A percentile compares a stretch with the other conserved stretches of the same genome.
These are phyloP conservation scores for Aphrocallistes beatrix DNA, from an alignment of 37 sponge, comb jelly and placozoan species.

Conservation along the genomic window DNA sequence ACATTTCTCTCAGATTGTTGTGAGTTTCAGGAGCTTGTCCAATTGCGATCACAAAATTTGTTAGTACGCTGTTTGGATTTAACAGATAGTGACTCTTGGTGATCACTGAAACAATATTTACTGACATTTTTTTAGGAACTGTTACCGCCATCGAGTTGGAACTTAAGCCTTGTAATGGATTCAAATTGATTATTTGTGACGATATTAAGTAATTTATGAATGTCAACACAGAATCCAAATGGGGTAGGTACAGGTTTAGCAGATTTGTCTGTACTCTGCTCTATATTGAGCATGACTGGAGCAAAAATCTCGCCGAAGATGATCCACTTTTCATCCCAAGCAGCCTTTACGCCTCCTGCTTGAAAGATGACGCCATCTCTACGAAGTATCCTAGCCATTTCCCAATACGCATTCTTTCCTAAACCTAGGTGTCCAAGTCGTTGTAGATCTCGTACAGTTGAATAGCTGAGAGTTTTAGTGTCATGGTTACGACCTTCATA, in stretches of 20 bases:
- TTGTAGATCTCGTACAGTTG: not conserved
- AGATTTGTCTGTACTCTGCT: not conserved
- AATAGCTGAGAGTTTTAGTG: not conserved
- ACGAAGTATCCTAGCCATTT: not conserved
- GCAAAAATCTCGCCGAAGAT: not conserved
- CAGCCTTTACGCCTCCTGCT: not conserved
- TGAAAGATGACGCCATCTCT: not conserved
- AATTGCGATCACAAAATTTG: conserved; percentile 18
- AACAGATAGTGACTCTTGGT: not conserved
- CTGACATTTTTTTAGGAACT: not conserved
- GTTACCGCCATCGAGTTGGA: not conserved
- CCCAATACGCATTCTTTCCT: not conserved
- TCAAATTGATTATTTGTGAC: not conserved
- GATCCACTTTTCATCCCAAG: not conserved
- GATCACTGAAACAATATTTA: not conserved
- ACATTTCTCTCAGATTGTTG: not conserved
- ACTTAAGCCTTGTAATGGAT: not conserved
- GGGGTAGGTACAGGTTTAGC: not conserved
- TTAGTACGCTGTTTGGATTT: conserved; percentile 15
- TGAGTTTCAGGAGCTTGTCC: not conserved
- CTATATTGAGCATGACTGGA: conserved; percentile 10
- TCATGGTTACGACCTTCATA: not conserved
- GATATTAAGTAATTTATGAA: not conserved
- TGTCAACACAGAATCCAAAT: not conserved
- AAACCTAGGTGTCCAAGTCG: conserved; percentile 2